These are phyloP conservation scores for Australoheros scitulus DNA, from an alignment of 2,113 vertebrate genomes.

Conservation along the genomic window DNA sequence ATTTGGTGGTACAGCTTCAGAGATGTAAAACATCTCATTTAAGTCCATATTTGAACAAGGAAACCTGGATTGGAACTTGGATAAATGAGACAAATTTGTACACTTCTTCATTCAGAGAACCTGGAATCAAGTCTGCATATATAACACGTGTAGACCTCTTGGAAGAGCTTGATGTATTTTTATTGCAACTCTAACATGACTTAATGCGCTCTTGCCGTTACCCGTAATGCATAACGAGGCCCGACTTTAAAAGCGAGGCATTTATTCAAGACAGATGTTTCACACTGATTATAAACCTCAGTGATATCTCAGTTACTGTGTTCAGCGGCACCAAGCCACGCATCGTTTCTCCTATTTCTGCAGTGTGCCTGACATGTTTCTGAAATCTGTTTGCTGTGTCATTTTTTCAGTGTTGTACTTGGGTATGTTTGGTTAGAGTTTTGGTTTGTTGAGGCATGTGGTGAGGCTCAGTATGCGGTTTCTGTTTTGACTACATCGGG, in stretches of 20 bases:
- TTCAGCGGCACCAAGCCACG: slow-evolving; percentile 46
- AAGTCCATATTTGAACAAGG: slow-evolving; percentile 2
- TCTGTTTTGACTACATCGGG: slow-evolving; percentile 77
- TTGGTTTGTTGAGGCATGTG: slow-evolving; percentile 79
- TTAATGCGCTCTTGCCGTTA: slow-evolving; percentile 64
- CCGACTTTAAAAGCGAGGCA: slow-evolving; percentile 53
- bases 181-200: slow-evolving; percentile 67
- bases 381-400: slow-evolving; percentile 64
- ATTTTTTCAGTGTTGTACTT: slow-evolving; percentile 61
- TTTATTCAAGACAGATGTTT: slow-evolving; percentile 77
- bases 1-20: slow-evolving; percentile 51
- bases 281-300: slow-evolving; percentile 64
- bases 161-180: slow-evolving; percentile 59
- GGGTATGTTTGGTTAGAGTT: slow-evolving; percentile 71
- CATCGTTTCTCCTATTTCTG: slow-evolving; percentile 60
- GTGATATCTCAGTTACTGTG: slow-evolving; percentile 57
- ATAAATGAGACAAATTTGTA: slow-evolving; percentile 33
- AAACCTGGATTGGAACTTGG: neutral
- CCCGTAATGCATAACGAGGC: slow-evolving; percentile 63
- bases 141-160: slow-evolving; percentile 42
- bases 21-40: slow-evolving; percentile 28
- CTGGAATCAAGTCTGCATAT: slow-evolving; percentile 14
- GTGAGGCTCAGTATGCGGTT: slow-evolving; percentile 75
- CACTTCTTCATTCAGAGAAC: slow-evolving; percentile 46
- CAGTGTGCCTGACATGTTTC: slow-evolving; percentile 49